Base-by-base conservation (phyloP, 2,888 invertebrate species). In the Xanthia icteritia region DNA sequence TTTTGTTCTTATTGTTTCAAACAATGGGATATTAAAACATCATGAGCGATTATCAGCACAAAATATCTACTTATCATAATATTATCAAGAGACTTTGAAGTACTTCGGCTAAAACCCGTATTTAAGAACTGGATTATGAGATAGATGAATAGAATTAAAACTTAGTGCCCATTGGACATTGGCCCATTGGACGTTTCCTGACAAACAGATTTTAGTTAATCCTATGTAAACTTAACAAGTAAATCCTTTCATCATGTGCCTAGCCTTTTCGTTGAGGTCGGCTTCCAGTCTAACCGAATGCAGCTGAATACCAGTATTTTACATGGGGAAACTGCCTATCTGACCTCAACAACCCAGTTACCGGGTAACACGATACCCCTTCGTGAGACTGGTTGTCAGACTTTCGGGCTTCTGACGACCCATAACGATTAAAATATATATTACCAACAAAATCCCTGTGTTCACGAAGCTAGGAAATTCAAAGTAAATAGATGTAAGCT, bases 1-100 rank as follows among this genome's bases (percentile, higher is more conserved):
- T 69, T 60, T 63, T 27, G 20, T 2, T 73, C 27, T 51, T 56
- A 56, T 78, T 73, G 56, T 45, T 73, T 15, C 6, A 9, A 81
- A 84, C 73, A 81, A 81, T 58, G 17, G 48, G 0, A 48, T 64
- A 81, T 75, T 71, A 81, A 67, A 70, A 42, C 36, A 5, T 54
- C 2, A 5, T 58, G 13, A 11, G 39, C 58, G n/a, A 63, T 27
- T n/a, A 58, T 31, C 11, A n/a, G 39, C 36, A 23, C 45, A 39
- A 61, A 48, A 56, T 69, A 2, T 23, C 15, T 39, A 56, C 15
- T 51, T 67, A 48, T 42, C 17, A 58, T 17, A n/a, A 58, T 17
- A n/a, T 36, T 20, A 56, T 60, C 23, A 11, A 66, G 48, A 20
- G 17, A 51, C 15, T 39, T 56, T 51, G 15, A 31, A 72, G 20